Evolutionary conservation across 2,797 vertebrate species (phyloP).

Genomic region (Acanthurus leucopareius): DNA sequence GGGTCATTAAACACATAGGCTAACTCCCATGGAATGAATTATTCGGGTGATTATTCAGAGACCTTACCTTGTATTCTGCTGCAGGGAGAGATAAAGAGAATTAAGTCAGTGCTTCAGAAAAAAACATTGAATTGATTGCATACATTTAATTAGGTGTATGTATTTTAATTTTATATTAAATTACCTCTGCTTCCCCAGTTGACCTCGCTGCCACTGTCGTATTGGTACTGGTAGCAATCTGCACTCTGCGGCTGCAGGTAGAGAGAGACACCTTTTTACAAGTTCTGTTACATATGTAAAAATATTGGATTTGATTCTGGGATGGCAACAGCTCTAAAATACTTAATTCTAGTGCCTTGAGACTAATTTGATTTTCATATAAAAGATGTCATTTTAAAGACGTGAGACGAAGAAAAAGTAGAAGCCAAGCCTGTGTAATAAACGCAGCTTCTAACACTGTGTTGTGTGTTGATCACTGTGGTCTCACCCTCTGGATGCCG

Average conservation of each 20-base stretch:
- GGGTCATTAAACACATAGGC: conserved; percentile 5
- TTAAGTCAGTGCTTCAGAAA: conserved; percentile 36
- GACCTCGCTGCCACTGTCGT: conserved; percentile 91
- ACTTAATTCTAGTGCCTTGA: background rate
- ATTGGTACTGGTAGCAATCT: conserved; percentile 93
- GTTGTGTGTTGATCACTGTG: background rate
- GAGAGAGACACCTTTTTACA: conserved; percentile 18
- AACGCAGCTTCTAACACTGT: background rate
- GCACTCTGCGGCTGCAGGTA: conserved; percentile 91
- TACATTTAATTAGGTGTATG: conserved; percentile 9
- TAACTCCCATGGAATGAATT: conserved; percentile 1
- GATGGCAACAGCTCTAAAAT: background rate
- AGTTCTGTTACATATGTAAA: background rate
- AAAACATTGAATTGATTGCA: conserved; percentile 27
- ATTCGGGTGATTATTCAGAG: conserved; percentile 7
- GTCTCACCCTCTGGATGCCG: conserved; percentile 92
- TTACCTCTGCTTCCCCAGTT: conserved; percentile 96
- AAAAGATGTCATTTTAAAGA: conserved; percentile 5
- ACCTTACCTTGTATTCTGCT: conserved; percentile 95
- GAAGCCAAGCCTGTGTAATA: background rate
- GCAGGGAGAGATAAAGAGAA: conserved; percentile 56
- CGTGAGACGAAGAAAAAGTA: background rate
- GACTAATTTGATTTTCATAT: background rate
- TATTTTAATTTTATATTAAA: conserved; percentile 40
- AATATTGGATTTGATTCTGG: no score